These are phyloP conservation scores for Coccyzus lansbergi DNA, from an alignment of 2,797 vertebrate species.

Conservation along the genomic window DNA sequence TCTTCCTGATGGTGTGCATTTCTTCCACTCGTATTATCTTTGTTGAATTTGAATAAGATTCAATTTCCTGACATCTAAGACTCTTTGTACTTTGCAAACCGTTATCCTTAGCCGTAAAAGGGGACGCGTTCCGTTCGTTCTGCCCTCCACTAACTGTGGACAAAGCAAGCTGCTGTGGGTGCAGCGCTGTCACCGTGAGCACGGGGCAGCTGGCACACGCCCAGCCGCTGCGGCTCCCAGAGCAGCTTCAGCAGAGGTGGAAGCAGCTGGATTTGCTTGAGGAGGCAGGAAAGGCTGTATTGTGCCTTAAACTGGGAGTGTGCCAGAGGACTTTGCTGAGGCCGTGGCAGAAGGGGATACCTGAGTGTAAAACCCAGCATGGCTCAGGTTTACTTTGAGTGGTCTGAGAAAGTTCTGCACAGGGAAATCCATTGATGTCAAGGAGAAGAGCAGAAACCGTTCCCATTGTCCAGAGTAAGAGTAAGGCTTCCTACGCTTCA, in stretches of 20 bases:
- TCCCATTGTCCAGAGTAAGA: neutral
- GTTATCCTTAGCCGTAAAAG: neutral
- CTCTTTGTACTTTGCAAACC: neutral
- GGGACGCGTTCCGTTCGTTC: neutral
- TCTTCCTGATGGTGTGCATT: neutral
- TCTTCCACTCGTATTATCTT: neutral
- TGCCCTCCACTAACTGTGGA: neutral
- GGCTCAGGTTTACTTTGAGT: neutral
- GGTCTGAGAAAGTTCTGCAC: neutral
- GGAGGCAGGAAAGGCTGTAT: neutral
- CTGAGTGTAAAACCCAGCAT: rapidly evolving
- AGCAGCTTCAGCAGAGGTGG: neutral
- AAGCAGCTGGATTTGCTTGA: neutral
- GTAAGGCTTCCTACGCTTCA: neutral
- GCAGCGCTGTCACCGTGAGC: neutral
- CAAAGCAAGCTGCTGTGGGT: neutral
- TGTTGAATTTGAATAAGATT: conserved; percentile 7
- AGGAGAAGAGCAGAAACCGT: neutral
- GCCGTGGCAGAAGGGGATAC: neutral
- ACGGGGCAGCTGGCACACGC: neutral
- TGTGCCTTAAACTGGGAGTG: neutral
- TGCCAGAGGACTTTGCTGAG: neutral
- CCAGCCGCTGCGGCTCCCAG: neutral
- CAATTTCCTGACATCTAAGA: conserved; percentile 24
- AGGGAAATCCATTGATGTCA: rapidly evolving